Evolutionary conservation across 2,888 invertebrate genomes (phyloP).

Genomic region (Leucophora obtusa): DNA sequence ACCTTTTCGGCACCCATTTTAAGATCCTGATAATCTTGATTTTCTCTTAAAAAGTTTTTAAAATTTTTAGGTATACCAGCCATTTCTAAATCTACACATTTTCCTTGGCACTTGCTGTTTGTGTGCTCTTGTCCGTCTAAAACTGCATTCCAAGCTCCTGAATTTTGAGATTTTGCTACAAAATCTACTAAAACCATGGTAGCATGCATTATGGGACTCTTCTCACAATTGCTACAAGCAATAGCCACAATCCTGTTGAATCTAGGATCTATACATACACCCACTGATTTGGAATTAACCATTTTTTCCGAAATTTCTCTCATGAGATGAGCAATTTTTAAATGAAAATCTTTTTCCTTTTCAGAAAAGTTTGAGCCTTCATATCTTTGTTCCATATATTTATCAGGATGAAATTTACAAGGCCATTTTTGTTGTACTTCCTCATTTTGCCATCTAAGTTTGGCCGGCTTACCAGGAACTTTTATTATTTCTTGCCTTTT

Average conservation of each 20-base stretch:
- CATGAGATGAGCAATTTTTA: slow-evolving; percentile 81
- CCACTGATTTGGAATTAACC: slow-evolving; percentile 77
- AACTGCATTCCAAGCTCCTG: slow-evolving; percentile 83
- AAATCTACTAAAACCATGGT: slow-evolving; percentile 91
- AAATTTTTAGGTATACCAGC: slow-evolving; percentile 79
- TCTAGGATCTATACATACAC: slow-evolving; percentile 87
- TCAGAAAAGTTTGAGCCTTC: slow-evolving; percentile 82
- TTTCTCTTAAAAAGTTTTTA: slow-evolving; percentile 71
- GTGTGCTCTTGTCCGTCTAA: slow-evolving; percentile 51
- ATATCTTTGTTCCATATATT: slow-evolving; percentile 84
- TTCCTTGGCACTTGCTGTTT: no score
- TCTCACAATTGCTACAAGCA: slow-evolving; percentile 78
- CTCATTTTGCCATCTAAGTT: slow-evolving; percentile 84
- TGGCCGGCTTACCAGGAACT: slow-evolving; percentile 83
- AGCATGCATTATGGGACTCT: slow-evolving; percentile 90
- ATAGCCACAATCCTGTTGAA: slow-evolving; percentile 83
- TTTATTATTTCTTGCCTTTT: slow-evolving; percentile 79
- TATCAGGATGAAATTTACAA: slow-evolving; percentile 90
- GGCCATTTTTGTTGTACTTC: slow-evolving; percentile 85
- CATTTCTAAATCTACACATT: slow-evolving; percentile 71
- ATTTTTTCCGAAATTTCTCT: slow-evolving; percentile 68
- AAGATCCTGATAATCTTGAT: slow-evolving; percentile 71
- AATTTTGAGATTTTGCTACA: slow-evolving; percentile 89
- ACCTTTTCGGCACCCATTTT: slow-evolving; percentile 79
- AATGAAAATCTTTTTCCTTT: slow-evolving; percentile 81